Evolutionary conservation across 53 echinoderm and acorn worm genomes (phyloP), one percentile per base, ranked within the genome.

Genomic region (Hippasteria phrygiana): DNA sequence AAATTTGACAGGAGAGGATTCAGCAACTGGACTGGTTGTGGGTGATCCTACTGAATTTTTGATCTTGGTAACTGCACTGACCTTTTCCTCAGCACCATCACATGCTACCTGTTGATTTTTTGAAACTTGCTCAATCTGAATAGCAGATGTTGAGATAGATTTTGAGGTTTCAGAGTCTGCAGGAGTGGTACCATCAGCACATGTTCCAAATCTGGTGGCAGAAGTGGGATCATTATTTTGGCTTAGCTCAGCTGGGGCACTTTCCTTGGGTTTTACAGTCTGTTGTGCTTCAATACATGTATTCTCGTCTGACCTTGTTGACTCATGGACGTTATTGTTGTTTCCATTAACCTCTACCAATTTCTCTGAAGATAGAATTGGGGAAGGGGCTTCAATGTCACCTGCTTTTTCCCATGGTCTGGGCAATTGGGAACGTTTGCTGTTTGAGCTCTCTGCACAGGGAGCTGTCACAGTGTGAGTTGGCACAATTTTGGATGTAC

Each of bases 11-110:
- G 65, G 43, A 45, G 36, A 31, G n/a, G 43, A 64, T 46, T n/a
- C 66, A 18, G 33, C 33, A 66, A 8, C 42, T 82, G 45, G 31
- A 37, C 82, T 64, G 1, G 78, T 62, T 78, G 66, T 45, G 29
- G 64, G 66, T 14, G 46, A 82, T 43, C 45, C 43, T 16, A 39
- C 7, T 42, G 82, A 47, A 82, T 66, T 82, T 16, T 82, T 41
- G 13, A 66, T 82, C 66, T 38, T 65, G 6, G 65, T 43, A 28
- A 82, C 47, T 43, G 82, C 82, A 43, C 66, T 82, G 6, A 82
- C n/a, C 50, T 10, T 82, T 5, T 31, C 66, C 1, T 17, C 13
- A 26, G 13, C 36, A 55, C 35, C 45, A 64, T 28, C 28, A 42
- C 35, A 36, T 55, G 55, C 55, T 48, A 12, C 56, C 55, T 53